Evolutionary conservation across 2,888 invertebrate species (phyloP).

Genomic region (Atethmia centrago): DNA sequence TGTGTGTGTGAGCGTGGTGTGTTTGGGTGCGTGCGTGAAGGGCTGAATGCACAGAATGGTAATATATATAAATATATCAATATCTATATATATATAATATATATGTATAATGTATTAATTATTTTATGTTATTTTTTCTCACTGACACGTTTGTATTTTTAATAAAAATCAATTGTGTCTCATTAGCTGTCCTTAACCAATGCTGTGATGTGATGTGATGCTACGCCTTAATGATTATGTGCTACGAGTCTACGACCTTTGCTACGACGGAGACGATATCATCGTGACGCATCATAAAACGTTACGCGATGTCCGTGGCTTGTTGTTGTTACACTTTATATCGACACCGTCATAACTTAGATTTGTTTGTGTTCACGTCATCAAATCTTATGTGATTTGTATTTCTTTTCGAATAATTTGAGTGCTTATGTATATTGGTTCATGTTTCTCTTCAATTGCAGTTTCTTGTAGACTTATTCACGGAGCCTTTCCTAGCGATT

Average conservation of each 20-base stretch:
- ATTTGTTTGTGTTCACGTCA: constrained; percentile 11
- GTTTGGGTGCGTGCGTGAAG: too few species aligned
- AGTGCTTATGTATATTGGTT: background rate
- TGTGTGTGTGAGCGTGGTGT: too few species aligned
- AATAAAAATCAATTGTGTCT: too few species aligned
- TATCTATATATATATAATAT: too few species aligned
- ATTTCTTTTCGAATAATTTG: background rate
- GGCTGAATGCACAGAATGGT: too few species aligned
- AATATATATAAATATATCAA: too few species aligned
- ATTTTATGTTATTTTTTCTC: too few species aligned
- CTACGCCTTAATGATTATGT: constrained; percentile 29
- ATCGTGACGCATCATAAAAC: constrained; percentile 13
- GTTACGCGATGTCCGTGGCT: background rate
- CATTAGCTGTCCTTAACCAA: too few species aligned
- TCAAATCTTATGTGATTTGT: constrained; percentile 6
- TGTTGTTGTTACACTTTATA: constrained; percentile 1
- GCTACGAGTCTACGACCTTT: constrained; percentile 43
- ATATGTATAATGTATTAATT: too few species aligned
- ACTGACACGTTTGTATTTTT: too few species aligned
- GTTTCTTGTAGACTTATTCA: background rate
- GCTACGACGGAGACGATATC: constrained; percentile 34
- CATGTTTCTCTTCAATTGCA: background rate
- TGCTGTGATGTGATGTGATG: too few species aligned
- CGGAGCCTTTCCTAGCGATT: background rate
- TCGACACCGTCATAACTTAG: constrained; percentile 1